Percentiles rank a stretch among this genome's conserved stretches.
Conservation (phyloP, 2,888 invertebrate genomes). For the Bursaphelenchus okinawaensis region DNA sequence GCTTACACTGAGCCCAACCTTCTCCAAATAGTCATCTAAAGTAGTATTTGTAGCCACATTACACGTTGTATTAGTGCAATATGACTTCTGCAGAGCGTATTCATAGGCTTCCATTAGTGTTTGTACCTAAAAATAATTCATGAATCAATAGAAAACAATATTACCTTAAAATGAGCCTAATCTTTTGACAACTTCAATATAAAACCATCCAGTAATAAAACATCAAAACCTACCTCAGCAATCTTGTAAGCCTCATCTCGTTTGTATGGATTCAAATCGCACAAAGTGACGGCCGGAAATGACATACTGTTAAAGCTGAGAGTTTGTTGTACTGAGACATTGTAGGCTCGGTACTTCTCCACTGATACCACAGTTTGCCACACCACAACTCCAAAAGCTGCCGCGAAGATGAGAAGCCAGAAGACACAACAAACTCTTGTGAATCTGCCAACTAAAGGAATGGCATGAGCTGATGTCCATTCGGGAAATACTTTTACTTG, state of each 20-base stretch:
- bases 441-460: conserved; percentile 22
- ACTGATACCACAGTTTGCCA: conserved; percentile 16
- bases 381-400: conserved; percentile 10
- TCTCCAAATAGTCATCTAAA: conserved; percentile 2
- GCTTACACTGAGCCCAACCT: conserved; percentile 9
- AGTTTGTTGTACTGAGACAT: conserved; percentile 13
- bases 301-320: neutral
- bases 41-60: conserved; percentile 8
- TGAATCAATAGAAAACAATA: no score
- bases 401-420: conserved; percentile 19
- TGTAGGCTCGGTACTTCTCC: conserved; percentile 16
- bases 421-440: conserved; percentile 13
- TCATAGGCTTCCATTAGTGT: conserved; percentile 20
- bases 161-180: no score
- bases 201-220: no score
- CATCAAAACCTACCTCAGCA: neutral
- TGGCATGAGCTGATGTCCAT: conserved; percentile 23
- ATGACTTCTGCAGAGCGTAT: conserved; percentile 16
- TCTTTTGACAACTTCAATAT: no score
- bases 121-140: neutral
- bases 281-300: neutral
- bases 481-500: conserved; percentile 10
- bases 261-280: neutral
- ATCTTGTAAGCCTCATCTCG: conserved; percentile 1
- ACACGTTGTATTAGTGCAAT: neutral